Evolutionary conservation across 2,797 vertebrate species (phyloP), one percentile per base, ranked within the genome.

Genomic region (Sternotherus odoratus): DNA sequence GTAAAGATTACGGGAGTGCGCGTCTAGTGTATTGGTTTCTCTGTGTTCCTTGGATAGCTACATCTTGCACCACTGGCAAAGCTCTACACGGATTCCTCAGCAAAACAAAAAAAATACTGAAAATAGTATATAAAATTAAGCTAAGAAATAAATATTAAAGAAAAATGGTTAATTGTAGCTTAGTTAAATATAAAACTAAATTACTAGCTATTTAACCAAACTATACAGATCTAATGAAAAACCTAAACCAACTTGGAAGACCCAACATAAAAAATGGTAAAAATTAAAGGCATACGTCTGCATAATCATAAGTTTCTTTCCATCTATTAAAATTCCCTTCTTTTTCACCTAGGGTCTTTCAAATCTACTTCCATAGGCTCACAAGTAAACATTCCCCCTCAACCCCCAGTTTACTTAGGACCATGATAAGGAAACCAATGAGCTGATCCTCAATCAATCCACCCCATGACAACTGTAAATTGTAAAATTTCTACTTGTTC

Each of bases 141-240:
- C 96, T 5, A 49, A 98, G 97, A 99, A 99, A 99, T 99, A 99
- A 99, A 99, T 98, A 98, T 97, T 98, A 94, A 96, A 93, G 92
- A 92, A 94, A 93, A 96, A 56, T 0, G 87, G 96, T 98, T 98
- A 98, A 98, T 97, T 98, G 96, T 98, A 98, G 97, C 97, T 95
- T 97, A 95, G 96, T 96, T 97, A 97, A 98, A 98, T 97, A 97
- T 96, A 96, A 98, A 95, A 96, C 96, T 93, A 95, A 96, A 98
- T 93, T 94, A 96, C 97, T 98, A 60, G 74, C 90, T 95, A 80
- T 91, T 96, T 98, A 98, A 98, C 95, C 97, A 97, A 98, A 98
- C 97, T 97, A 98, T 96, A 98, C 95, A 98, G 96, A 94, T 97
- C 98, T 98, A 98, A 94, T 85, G 95, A 97, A 97, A 91, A 75